phyloP scores from a whole-genome alignment of 1,140 invertebrate species.

The Eufriesea mexicana region DNA sequence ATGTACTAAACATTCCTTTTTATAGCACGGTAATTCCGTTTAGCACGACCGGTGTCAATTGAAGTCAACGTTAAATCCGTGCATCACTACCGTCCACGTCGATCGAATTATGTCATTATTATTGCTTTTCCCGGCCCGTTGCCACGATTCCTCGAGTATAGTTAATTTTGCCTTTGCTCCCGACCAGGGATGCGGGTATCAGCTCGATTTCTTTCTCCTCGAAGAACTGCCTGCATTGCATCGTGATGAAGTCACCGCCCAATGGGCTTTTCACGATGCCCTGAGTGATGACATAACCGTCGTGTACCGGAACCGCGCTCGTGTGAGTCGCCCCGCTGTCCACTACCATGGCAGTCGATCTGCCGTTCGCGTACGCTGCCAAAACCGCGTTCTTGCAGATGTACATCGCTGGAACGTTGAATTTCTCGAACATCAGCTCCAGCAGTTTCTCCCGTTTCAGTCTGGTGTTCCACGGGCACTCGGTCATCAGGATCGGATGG shows the following conservation, averaged over 20 bases:
- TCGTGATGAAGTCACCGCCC: slow-evolving; percentile 95
- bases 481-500: slow-evolving; percentile 96
- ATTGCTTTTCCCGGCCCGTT: neutral
- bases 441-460: slow-evolving; percentile 94
- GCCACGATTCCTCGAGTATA: too few relatives aligned
- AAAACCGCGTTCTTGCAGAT: slow-evolving; percentile 97
- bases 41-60: neutral
- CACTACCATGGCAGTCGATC: slow-evolving; percentile 94
- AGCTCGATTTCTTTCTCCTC: slow-evolving; percentile 92
- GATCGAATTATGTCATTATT: neutral
- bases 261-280: slow-evolving; percentile 95
- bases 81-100: neutral
- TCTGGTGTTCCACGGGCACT: slow-evolving; percentile 95
- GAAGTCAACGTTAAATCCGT: slow-evolving; percentile 4
- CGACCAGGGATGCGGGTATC: slow-evolving; percentile 92
- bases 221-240: slow-evolving; percentile 91
- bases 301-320: slow-evolving; percentile 95
- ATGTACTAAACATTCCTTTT: slow-evolving; percentile 1
- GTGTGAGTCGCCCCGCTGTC: slow-evolving; percentile 97
- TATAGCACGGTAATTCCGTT: neutral
- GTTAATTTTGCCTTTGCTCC: slow-evolving; percentile 85
- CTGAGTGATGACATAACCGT: slow-evolving; percentile 95
- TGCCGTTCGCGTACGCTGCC: slow-evolving; percentile 96
- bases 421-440: slow-evolving; percentile 98
- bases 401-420: slow-evolving; percentile 97